Evolutionary conservation across 1,140 invertebrate species (phyloP).

Genomic region (Telenomus remus): DNA sequence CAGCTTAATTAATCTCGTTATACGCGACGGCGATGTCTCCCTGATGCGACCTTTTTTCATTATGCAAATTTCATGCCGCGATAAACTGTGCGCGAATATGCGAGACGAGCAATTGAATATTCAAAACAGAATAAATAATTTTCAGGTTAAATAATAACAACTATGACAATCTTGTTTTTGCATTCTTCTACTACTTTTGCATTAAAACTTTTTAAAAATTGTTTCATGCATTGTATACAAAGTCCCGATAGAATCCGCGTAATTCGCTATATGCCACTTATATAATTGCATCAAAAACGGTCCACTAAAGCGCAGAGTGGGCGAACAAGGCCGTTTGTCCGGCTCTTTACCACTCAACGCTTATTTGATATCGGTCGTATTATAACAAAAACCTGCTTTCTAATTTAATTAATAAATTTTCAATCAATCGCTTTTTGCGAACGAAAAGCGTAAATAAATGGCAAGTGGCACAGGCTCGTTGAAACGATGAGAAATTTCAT

Average conservation of each 20-base stretch:
- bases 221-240: background rate
- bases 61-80: slow-evolving; percentile 37
- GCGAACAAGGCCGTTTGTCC: too few relatives aligned
- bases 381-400: background rate
- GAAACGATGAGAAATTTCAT: too few relatives aligned
- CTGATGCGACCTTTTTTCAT: slow-evolving; percentile 25
- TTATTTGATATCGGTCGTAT: too few relatives aligned
- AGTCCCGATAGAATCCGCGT: background rate
- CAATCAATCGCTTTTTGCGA: too few relatives aligned
- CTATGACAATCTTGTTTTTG: background rate
- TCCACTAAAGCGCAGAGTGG: too few relatives aligned
- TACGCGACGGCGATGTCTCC: slow-evolving; percentile 21
- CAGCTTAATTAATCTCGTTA: slow-evolving; percentile 49
- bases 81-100: slow-evolving; percentile 13
- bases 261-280: too few relatives aligned
- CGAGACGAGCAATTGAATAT: slow-evolving; percentile 5
- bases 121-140: slow-evolving; percentile 10
- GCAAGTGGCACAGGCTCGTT: too few relatives aligned
- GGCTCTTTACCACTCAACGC: too few relatives aligned
- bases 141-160: slow-evolving; percentile 12
- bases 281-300: too few relatives aligned
- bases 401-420: slow-evolving; percentile 7
- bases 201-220: background rate
- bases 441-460: too few relatives aligned
- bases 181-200: background rate